Evolutionary conservation across 2,797 vertebrate species (phyloP), one percentile per base, ranked within the genome.

Genomic region (Babyrousa celebensis): DNA sequence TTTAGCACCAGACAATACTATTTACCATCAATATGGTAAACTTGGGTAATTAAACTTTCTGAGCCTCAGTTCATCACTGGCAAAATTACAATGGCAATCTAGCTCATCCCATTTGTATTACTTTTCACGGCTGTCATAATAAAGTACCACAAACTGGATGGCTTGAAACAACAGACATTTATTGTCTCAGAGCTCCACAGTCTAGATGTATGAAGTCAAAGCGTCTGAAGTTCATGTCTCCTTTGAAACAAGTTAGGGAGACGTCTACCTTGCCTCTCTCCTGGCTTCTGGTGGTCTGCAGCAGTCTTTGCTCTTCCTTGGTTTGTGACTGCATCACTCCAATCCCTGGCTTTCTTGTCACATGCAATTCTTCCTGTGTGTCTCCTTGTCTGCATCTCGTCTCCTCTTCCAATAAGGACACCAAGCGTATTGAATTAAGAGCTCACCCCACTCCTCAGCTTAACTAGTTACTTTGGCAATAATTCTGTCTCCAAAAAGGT

Each of bases 221-320:
- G 2, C 20, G 4, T 21, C 48, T 2, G 5, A 3, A 65, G 2
- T 1, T 5, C 11, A 1, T 11, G 5, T 6, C 65, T 14, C 10
- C 32, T 48, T 21, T 48, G 27, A 92, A 40, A 43, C 4, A 3
- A 23, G 8, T 6, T 62, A 40, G 2, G 17, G 36, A 68, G 25
- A 74, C 32, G 40, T 29, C 17, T 14, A 60, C n/a, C 14, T 70
- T 48, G 36, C 21, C 20, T 32, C 32, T 77, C 18, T 21, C 5
- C 29, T 18, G 60, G 52, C 5, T 58, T 60, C 25, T 43, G 21
- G 16, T 74, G 4, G 9, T 25, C 89, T 68, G 7, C n/a, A 32
- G 20, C 8, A 23, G 75, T 36, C 6, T 6, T 40, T 58, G 1
- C 10, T 1, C 5, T 29, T 9, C 52, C 54, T 70, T 62, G 29